These are phyloP conservation scores for Platypus cylindrus DNA, from an alignment of 2,888 invertebrate species.

Conservation along the genomic window DNA sequence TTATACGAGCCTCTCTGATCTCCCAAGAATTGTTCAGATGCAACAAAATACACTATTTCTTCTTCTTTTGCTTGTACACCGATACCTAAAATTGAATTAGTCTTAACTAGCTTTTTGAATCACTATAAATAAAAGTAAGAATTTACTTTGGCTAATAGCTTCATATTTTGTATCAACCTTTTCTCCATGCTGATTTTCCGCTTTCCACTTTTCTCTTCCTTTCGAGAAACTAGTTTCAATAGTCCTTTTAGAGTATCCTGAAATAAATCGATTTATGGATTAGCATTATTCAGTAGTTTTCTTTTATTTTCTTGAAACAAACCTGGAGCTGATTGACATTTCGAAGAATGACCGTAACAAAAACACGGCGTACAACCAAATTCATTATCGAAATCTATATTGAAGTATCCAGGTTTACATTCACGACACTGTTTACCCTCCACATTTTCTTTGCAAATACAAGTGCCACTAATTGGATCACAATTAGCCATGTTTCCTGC, in stretches of 20 bases:
- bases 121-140: constrained; percentile 1
- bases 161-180: constrained; percentile 60
- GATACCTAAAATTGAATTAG: constrained; percentile 34
- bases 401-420: constrained; percentile 91
- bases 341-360: constrained; percentile 95
- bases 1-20: constrained; percentile 92
- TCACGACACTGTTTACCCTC: constrained; percentile 90
- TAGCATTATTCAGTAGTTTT: no score
- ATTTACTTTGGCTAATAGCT: constrained; percentile 55
- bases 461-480: constrained; percentile 67
- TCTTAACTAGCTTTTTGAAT: not conserved
- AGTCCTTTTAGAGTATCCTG: constrained; percentile 31
- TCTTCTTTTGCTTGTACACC: constrained; percentile 56
- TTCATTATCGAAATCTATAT: constrained; percentile 71
- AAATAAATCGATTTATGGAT: no score
- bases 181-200: constrained; percentile 46
- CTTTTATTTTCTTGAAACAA: no score
- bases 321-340: constrained; percentile 64
- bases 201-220: constrained; percentile 76
- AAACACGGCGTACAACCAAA: constrained; percentile 98
- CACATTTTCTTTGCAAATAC: constrained; percentile 82
- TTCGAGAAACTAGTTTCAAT: constrained; percentile 78
- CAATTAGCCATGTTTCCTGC: constrained; percentile 70
- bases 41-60: constrained; percentile 79
- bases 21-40: constrained; percentile 73